Percentiles rank a stretch among this genome's conserved stretches.
phyloP scores from a whole-genome alignment of 2,888 invertebrate genomes.

The Ennomos fuscantarius region DNA sequence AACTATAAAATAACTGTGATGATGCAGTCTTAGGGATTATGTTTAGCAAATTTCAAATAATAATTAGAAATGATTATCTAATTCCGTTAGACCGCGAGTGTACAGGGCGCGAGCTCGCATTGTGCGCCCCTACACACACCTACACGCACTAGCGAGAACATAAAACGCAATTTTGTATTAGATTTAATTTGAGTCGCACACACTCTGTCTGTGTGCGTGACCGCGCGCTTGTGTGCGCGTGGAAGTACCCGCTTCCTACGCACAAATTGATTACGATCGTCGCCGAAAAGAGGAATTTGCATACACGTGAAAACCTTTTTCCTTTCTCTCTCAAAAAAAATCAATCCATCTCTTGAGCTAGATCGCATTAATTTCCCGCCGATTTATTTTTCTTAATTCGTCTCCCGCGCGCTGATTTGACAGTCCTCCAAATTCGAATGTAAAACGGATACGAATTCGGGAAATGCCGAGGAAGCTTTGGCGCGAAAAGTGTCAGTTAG shows the following conservation, averaged over 20 bases:
- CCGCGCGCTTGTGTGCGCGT: slow-evolving; percentile 56
- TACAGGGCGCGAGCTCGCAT: slow-evolving; percentile 74
- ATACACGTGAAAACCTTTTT: slow-evolving; percentile 66
- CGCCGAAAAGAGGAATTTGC: slow-evolving; percentile 80
- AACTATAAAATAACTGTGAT: no score
- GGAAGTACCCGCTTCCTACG: slow-evolving; percentile 75
- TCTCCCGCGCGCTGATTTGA: slow-evolving; percentile 34
- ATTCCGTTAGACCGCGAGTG: slow-evolving; percentile 61
- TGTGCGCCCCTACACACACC: slow-evolving; percentile 79
- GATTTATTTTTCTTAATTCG: slow-evolving; percentile 50
- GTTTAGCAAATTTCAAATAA: no score
- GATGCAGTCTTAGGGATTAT: no score
- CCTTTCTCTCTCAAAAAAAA: slow-evolving; percentile 55
- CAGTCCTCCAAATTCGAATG: slow-evolving; percentile 18
- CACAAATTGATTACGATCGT: slow-evolving; percentile 84
- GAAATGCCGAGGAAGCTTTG: slow-evolving; percentile 1
- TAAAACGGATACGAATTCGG: slow-evolving; percentile 1
- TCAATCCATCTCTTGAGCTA: slow-evolving; percentile 46
- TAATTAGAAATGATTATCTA: slow-evolving; percentile 48
- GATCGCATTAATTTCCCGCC: slow-evolving; percentile 57
- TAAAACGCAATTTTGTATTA: slow-evolving; percentile 86
- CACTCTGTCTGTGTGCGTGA: slow-evolving; percentile 49
- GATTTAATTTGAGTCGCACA: slow-evolving; percentile 81
- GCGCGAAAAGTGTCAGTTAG: slow-evolving; percentile 17
- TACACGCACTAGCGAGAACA: slow-evolving; percentile 77